Base-by-base conservation (phyloP, 2,113 vertebrate genomes). In the Danionella cerebrum region DNA sequence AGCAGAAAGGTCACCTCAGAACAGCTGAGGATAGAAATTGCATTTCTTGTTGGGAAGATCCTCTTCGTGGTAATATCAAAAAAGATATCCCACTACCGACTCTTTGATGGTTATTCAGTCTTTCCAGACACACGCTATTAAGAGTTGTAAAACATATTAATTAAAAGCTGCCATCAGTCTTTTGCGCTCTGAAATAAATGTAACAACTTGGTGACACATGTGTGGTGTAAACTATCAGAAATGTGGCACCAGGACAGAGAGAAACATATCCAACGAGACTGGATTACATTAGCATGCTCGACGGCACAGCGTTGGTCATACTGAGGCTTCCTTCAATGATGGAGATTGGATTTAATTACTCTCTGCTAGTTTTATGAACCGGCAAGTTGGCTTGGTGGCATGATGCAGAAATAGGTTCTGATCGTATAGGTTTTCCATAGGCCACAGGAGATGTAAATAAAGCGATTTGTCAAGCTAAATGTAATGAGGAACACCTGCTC, bases 131-230 rank as follows among this genome's bases (percentile, higher is more conserved):
- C 70, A 31, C 42, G 76, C 74, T 79, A 78, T 4, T 69, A 41
- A 69, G 31, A 72, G 59, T 67, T 53, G 65, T 31, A 69, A 65
- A 77, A 77, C 76, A 78, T 79, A 81, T 82, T 84, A 84, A 86
- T 84, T 87, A 85, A 85, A 65, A 71, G 39, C 69, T 79, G 75
- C 69, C 78, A 71, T 87, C 83, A 84, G 78, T 82, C 82, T 77
- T 71, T 76, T 53, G 50, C 21, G 44, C 8, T 83, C 78, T 78
- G 80, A 83, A 84, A 82, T 82, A 85, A 86, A 83, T 36, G 22
- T 84, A 88, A 86, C 74, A 73, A 88, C 79, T 75, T 86, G 85
- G 78, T 84, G 87, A 89, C 85, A 86, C 69, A 82, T 74, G 79
- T 85, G 77, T 58, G 27, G 74, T 81, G 84, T 82, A 84, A 88